Conservation (phyloP, 2,797 vertebrate species). For the Myripristis murdjan region DNA sequence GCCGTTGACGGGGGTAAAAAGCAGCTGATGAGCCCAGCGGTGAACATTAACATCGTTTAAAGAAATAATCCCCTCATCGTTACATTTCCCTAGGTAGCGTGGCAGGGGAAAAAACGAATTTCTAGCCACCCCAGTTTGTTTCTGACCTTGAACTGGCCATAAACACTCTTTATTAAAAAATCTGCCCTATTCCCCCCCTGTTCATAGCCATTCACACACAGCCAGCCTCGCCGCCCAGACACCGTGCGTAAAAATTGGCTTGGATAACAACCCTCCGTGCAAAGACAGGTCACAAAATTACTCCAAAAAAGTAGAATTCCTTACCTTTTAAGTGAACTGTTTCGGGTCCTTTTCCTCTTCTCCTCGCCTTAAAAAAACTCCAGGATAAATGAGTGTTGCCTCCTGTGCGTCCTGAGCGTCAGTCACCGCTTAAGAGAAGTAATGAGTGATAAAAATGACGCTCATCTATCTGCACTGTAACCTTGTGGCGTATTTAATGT, state of each 20-base stretch:
- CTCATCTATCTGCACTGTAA: conserved; percentile 99
- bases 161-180: conserved; percentile 90
- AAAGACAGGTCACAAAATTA: conserved; percentile 62
- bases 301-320: conserved; percentile 80
- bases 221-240: conserved; percentile 84
- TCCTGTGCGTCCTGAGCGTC: conserved; percentile 90
- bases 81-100: conserved; percentile 84
- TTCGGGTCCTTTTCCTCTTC: conserved; percentile 87
- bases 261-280: conserved; percentile 83
- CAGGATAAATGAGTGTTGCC: conserved; percentile 88
- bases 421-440: conserved; percentile 96
- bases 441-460: conserved; percentile 99
- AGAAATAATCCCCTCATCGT: conserved; percentile 88
- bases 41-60: conserved; percentile 88
- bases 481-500: conserved; percentile 99
- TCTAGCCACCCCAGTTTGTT: conserved; percentile 87
- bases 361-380: conserved; percentile 89
- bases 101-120: conserved; percentile 82
- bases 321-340: conserved; percentile 94
- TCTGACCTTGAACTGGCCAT: conserved; percentile 94
- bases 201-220: conserved; percentile 78
- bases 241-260: conserved; percentile 85
- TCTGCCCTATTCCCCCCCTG: conserved; percentile 63
- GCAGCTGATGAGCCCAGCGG: conserved; percentile 92
- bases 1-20: conserved; percentile 91